phyloP scores from a whole-genome alignment of 64 coral and sea anemone species.

The Stylophora pistillata region DNA sequence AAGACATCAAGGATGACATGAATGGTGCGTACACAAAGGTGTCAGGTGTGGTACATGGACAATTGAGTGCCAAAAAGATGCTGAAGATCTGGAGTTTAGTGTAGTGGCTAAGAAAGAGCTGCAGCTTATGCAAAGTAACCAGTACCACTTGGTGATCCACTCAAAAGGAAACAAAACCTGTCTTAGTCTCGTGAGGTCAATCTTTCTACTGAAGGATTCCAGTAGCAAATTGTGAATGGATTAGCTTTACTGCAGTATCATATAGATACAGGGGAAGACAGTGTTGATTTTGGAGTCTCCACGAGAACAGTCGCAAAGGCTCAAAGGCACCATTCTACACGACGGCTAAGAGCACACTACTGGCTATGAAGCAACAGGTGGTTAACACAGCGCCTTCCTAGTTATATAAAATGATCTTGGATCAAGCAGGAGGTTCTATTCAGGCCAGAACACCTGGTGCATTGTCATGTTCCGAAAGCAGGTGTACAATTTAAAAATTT shows the following conservation, averaged over 20 bases:
- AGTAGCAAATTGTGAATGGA: conserved; percentile 33
- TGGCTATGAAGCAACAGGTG: background rate
- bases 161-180: too few species aligned
- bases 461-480: conserved; percentile 17
- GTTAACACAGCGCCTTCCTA: conserved; percentile 9
- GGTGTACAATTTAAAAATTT: conserved; percentile 33
- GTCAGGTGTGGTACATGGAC: conserved; percentile 56
- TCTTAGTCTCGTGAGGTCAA: too few species aligned
- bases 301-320: conserved; percentile 41
- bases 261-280: conserved; percentile 35
- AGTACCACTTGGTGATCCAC: too few species aligned
- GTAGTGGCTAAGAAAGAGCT: conserved; percentile 34
- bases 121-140: conserved; percentile 8
- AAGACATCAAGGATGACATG: conserved; percentile 69
- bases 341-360: conserved; percentile 7
- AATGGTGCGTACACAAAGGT: conserved; percentile 56
- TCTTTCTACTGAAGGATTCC: conserved; percentile 33
- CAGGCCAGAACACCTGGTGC: background rate
- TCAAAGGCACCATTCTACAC: conserved; percentile 35
- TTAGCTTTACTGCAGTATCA: conserved; percentile 47
- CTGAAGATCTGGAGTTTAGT: background rate
- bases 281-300: conserved; percentile 20
- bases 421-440: conserved; percentile 33
- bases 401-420: background rate
- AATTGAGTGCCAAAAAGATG: conserved; percentile 35